Evolutionary conservation across 2,113 vertebrate species (phyloP).

Genomic region (Platysteira castanea): DNA sequence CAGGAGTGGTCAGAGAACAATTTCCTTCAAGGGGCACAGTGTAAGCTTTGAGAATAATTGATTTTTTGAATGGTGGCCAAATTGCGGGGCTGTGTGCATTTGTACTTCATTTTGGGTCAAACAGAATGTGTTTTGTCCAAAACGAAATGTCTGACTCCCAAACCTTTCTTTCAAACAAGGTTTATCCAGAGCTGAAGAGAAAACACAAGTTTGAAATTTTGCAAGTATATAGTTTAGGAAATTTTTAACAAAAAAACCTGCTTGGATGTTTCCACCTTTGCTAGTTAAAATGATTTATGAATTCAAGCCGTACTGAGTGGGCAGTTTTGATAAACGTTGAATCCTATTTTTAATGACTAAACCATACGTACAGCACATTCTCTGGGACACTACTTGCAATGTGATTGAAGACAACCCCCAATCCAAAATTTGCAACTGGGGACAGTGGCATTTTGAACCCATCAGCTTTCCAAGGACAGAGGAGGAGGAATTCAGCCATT

Average conservation of each 20-base stretch:
- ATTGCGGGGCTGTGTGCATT: background rate
- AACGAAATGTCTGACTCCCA: rapidly evolving
- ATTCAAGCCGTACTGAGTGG: background rate
- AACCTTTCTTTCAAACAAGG: background rate
- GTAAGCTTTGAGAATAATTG: constrained; percentile 10
- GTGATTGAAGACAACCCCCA: background rate
- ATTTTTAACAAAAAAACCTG: background rate
- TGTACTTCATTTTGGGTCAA: background rate
- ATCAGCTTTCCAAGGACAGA: background rate
- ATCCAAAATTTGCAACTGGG: rapidly evolving
- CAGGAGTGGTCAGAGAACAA: constrained; percentile 24
- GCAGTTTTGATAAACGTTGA: background rate
- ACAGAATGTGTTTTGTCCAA: background rate
- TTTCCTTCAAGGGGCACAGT: background rate
- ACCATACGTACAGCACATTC: background rate
- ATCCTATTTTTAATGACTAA: background rate
- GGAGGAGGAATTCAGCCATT: background rate
- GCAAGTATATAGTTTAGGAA: background rate
- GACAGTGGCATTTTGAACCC: background rate
- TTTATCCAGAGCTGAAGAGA: background rate
- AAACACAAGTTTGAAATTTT: background rate
- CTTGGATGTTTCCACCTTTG: background rate
- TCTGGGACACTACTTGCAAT: background rate
- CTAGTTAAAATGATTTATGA: background rate
- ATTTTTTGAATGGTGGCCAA: constrained; percentile 25